Evolutionary conservation across 2,113 vertebrate species (phyloP).

Genomic region (Meleagris gallopavo): DNA sequence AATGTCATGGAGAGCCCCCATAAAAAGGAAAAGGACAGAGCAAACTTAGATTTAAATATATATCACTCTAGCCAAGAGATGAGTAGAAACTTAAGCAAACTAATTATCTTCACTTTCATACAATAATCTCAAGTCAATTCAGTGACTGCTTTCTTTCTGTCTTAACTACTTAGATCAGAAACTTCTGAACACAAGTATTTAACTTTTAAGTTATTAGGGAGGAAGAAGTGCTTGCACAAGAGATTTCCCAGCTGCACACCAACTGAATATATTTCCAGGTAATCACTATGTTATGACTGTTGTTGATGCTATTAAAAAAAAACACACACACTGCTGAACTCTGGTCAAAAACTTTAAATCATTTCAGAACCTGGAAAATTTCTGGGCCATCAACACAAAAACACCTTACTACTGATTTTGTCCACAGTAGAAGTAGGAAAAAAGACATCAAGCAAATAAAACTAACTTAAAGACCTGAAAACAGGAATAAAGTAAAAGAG

Average conservation of each 20-base stretch:
- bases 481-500: background rate
- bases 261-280: background rate
- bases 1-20: background rate
- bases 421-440: no score
- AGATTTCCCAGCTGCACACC: background rate
- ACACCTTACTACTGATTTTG: background rate
- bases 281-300: background rate
- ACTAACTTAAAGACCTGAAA: background rate
- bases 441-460: background rate
- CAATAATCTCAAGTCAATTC: background rate
- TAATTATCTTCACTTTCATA: background rate
- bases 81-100: background rate
- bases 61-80: background rate
- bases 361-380: background rate
- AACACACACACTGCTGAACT: background rate
- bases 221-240: background rate
- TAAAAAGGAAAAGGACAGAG: background rate
- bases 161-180: background rate
- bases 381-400: background rate
- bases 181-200: background rate
- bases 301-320: background rate
- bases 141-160: background rate
- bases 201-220: background rate
- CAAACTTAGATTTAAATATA: background rate
- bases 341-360: background rate